Conservation (phyloP, 2,888 invertebrate species). For the Harpalus rufipes region DNA sequence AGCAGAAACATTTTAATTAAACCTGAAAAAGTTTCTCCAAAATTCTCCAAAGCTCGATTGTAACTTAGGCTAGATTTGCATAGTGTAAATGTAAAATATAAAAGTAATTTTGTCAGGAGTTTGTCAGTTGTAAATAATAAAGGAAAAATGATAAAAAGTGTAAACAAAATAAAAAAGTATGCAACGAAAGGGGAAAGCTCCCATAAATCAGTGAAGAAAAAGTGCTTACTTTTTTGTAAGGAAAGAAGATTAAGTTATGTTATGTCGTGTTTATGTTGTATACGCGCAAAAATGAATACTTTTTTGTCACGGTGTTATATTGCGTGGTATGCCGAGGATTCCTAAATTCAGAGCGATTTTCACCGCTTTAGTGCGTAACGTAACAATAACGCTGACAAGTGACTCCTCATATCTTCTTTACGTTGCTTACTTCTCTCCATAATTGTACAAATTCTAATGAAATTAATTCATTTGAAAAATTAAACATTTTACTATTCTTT, state of each 20-base stretch:
- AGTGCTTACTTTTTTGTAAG: constrained; percentile 47
- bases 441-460: constrained; percentile 15
- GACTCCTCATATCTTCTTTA: not conserved
- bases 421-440: not conserved
- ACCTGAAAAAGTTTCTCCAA: too few species aligned
- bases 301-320: constrained; percentile 43
- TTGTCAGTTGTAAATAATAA: constrained; percentile 31
- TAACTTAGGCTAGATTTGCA: not conserved
- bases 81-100: not conserved
- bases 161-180: constrained; percentile 49
- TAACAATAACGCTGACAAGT: constrained; percentile 34
- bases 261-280: constrained; percentile 54
- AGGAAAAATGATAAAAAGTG: constrained; percentile 51
- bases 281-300: constrained; percentile 48
- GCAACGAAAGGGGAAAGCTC: constrained; percentile 47
- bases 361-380: constrained; percentile 47
- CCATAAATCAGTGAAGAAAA: constrained; percentile 53
- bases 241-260: constrained; percentile 56
- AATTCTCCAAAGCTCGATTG: not conserved
- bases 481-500: not conserved
- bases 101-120: constrained; percentile 41
- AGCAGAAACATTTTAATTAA: too few species aligned
- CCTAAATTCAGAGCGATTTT: constrained; percentile 38
- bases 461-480: constrained; percentile 19
- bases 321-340: constrained; percentile 32